Evolutionary conservation across 2,797 vertebrate genomes (phyloP), one percentile per base, ranked within the genome.

Genomic region (Petrocephalus schoutedeni): DNA sequence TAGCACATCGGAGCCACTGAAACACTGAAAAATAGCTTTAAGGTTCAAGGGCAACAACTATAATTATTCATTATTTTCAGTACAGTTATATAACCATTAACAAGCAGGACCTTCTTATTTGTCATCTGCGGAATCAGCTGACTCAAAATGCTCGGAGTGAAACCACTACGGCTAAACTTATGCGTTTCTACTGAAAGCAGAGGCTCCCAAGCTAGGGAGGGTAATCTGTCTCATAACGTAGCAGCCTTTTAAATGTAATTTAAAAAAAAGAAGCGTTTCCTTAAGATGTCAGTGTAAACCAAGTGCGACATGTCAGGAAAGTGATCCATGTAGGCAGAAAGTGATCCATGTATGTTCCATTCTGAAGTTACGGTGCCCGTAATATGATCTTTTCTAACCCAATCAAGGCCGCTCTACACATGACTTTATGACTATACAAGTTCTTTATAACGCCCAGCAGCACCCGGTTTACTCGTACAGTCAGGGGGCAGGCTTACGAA

Each of bases 171-270:
- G 32, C 86, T 87, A 41, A 90, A 89, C 89, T 90, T 91, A 87
- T 91, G 89, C 51, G 89, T 83, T 89, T 90, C 88, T 86, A 84
- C 90, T 87, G 88, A 90, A 91, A 92, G 89, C 90, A 85, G 89
- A 85, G 86, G 90, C 91, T 92, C 91, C 87, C 86, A 88, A 88
- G 56, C 87, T 90, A 88, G 93, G 90, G 89, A 92, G 87, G 88
- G 90, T 89, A 93, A 92, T 88, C 89, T 19, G 19, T 12, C 57
- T n/a, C 90, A 92, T 91, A 74, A 21, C 71, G 85, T 82, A 88
- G 36, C 86, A 86, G 88, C 61, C 89, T 88, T 89, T 88, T 88
- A 83, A 58, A 91, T 82, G 80, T 41, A 56, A 91, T 91, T n/a
- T n/a, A n/a, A n/a, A 53, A 91, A 80, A 61, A 49, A 74, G 90